phyloP scores from a whole-genome alignment of 2,797 vertebrate genomes.

The Rallus crepitans region DNA sequence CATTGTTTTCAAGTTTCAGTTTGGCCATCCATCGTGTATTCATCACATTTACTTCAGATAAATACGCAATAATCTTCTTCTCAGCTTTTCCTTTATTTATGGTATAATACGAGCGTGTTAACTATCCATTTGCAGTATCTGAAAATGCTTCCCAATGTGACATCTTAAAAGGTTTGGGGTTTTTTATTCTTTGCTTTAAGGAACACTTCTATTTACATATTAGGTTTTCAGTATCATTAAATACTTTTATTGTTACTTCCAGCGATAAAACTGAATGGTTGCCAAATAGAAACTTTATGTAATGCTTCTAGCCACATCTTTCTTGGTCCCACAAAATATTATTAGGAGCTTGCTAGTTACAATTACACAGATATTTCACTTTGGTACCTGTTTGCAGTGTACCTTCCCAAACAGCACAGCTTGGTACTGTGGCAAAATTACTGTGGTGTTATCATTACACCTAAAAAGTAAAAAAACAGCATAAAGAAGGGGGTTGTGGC shows the following conservation, averaged over 20 bases:
- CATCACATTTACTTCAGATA: not conserved
- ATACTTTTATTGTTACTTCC: not conserved
- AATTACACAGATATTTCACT: not conserved
- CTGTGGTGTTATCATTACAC: not conserved
- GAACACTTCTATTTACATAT: not conserved
- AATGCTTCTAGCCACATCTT: not conserved
- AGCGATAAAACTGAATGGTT: not conserved
- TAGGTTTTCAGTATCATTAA: not conserved
- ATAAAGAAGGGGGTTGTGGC: not conserved
- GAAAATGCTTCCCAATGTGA: not conserved
- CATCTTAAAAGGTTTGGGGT: not conserved
- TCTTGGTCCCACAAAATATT: not conserved
- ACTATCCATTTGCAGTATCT: not conserved
- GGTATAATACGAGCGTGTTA: not conserved
- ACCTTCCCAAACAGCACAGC: not conserved
- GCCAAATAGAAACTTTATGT: not conserved
- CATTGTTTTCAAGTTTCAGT: not conserved
- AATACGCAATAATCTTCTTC: not conserved
- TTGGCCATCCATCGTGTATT: not conserved
- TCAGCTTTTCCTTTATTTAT: not conserved
- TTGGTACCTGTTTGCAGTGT: not conserved
- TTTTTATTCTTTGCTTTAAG: not conserved
- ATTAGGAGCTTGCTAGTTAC: not conserved
- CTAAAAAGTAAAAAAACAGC: not conserved
- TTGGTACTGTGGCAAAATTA: not conserved